Conservation (phyloP, 2,113 vertebrate species). For the Gopherus evgoodei region DNA sequence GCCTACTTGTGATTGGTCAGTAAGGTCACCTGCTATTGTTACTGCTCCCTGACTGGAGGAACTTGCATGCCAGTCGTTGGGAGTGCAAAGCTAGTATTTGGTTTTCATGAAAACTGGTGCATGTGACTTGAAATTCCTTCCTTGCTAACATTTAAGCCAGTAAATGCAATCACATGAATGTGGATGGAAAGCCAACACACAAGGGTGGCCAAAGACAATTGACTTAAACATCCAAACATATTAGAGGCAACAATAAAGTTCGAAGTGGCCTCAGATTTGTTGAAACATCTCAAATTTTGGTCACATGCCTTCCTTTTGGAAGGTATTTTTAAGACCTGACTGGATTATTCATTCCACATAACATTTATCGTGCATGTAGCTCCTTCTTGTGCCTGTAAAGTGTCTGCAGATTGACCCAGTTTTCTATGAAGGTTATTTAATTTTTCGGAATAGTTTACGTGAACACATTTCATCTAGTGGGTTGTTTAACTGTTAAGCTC, state of each 20-base stretch:
- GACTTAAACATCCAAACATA: background rate
- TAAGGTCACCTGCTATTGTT: background rate
- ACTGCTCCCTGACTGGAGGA: background rate
- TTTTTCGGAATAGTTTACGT: background rate
- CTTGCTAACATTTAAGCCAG: background rate
- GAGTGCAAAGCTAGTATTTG: background rate
- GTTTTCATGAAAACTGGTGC: background rate
- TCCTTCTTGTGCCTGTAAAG: background rate
- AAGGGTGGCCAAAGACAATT: background rate
- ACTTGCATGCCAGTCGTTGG: background rate
- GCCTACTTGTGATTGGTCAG: fast-evolving
- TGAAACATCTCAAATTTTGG: background rate
- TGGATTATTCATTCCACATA: background rate
- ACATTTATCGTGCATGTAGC: background rate
- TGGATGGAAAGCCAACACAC: background rate
- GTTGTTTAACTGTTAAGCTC: background rate
- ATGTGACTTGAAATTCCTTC: background rate
- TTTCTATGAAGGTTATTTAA: background rate
- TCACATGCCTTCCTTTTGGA: background rate
- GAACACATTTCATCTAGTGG: background rate
- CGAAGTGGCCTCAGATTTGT: background rate
- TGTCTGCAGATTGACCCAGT: background rate
- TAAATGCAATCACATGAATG: background rate
- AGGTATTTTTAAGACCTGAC: background rate
- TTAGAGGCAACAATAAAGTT: background rate